Percentiles rank a stretch among this genome's conserved stretches.
Evolutionary conservation across 2,113 vertebrate genomes (phyloP).

Genomic region (Leucosticte australis): DNA sequence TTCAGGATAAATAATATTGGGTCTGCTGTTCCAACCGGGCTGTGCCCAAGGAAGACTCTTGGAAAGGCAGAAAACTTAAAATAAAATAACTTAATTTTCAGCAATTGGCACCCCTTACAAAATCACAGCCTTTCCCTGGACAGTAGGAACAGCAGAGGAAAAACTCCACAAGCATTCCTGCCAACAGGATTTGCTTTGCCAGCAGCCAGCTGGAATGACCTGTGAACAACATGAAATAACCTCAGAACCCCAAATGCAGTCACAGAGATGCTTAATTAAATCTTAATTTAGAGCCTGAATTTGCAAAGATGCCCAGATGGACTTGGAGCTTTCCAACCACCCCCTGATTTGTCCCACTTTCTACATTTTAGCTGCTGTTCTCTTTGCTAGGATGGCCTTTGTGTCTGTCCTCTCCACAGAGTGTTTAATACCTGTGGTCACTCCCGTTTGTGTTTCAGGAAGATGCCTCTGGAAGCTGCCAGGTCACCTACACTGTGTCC

Average conservation of each 20-base stretch:
- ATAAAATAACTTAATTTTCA: neutral
- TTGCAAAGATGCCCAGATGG: neutral
- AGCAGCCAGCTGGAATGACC: neutral
- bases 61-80: neutral
- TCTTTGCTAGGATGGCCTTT: neutral
- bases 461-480: conserved; percentile 60
- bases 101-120: neutral
- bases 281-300: neutral
- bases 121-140: neutral
- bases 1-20: neutral
- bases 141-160: neutral
- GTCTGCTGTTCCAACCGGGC: neutral
- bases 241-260: neutral
- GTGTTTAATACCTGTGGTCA: rapidly evolving
- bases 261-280: neutral
- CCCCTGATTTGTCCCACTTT: rapidly evolving
- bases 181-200: neutral
- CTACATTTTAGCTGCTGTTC: neutral
- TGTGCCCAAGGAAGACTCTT: neutral
- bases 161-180: neutral
- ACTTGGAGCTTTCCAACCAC: neutral
- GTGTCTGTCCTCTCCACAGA: neutral
- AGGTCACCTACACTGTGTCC: neutral
- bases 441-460: conserved; percentile 20
- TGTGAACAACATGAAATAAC: neutral